Conservation (phyloP, 2,113 vertebrate species). For the Corythornis cristatus region DNA sequence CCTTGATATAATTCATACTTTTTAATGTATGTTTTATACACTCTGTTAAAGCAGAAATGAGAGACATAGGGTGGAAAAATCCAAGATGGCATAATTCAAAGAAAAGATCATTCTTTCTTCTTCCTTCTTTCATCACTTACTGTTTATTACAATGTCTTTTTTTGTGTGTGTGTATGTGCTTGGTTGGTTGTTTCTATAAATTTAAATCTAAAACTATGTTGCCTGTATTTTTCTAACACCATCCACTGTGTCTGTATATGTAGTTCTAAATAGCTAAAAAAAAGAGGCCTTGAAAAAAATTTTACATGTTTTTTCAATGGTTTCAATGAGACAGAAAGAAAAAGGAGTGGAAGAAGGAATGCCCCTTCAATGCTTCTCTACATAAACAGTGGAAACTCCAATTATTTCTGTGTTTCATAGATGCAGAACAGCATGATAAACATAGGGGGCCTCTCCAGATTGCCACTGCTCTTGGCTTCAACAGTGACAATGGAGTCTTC, state of each 20-base stretch:
- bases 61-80: neutral
- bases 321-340: neutral
- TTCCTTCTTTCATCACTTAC: neutral
- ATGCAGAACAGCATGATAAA: neutral
- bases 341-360: neutral
- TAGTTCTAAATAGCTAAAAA: neutral
- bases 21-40: neutral
- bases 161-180: neutral
- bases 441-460: neutral
- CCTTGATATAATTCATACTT: neutral
- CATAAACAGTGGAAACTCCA: neutral
- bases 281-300: neutral
- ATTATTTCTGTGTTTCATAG: neutral
- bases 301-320: neutral
- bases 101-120: neutral
- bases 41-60: neutral
- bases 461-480: neutral
- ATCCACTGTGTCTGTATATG: accelerated
- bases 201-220: neutral
- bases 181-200: neutral
- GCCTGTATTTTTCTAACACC: neutral
- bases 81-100: neutral
- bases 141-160: neutral
- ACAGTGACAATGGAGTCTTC: neutral
- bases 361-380: neutral